These are phyloP conservation scores for Nomada ruficornis DNA, from an alignment of 2,888 invertebrate genomes.

Conservation along the genomic window DNA sequence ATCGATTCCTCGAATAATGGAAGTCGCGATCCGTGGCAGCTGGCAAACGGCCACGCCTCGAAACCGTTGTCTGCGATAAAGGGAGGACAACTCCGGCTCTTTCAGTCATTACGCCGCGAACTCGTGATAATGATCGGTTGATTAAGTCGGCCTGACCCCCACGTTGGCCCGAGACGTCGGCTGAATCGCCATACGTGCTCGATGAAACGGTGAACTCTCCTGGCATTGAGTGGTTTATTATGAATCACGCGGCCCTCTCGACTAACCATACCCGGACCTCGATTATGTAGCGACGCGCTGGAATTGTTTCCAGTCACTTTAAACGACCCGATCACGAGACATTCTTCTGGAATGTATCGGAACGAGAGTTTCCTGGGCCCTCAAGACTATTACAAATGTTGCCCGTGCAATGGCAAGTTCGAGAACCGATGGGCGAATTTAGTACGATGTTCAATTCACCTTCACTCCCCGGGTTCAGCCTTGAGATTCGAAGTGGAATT, in stretches of 20 bases:
- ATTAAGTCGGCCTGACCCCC: slow-evolving; percentile 59
- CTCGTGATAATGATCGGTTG: slow-evolving; percentile 68
- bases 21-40: slow-evolving; percentile 31
- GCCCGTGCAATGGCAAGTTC: too few relatives aligned
- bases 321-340: slow-evolving; percentile 4
- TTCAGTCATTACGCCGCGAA: slow-evolving; percentile 58
- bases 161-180: slow-evolving; percentile 60
- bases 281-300: neutral
- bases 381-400: too few relatives aligned
- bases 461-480: too few relatives aligned
- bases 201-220: slow-evolving; percentile 65
- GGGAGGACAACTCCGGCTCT: slow-evolving; percentile 42
- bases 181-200: slow-evolving; percentile 58
- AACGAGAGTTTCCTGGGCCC: too few relatives aligned
- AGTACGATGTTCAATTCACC: too few relatives aligned
- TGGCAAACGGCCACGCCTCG: slow-evolving; percentile 53
- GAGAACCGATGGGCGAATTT: too few relatives aligned
- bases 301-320: slow-evolving; percentile 1
- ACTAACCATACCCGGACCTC: neutral
- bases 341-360: neutral
- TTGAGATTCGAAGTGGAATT: too few relatives aligned
- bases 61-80: slow-evolving; percentile 57
- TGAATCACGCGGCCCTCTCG: slow-evolving; percentile 54
- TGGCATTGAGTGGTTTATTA: slow-evolving; percentile 55
- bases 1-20: slow-evolving; percentile 61